Evolutionary conservation across 2,888 invertebrate genomes (phyloP), one percentile per base, ranked within the genome.

Genomic region (Loripinus fragilis): DNA sequence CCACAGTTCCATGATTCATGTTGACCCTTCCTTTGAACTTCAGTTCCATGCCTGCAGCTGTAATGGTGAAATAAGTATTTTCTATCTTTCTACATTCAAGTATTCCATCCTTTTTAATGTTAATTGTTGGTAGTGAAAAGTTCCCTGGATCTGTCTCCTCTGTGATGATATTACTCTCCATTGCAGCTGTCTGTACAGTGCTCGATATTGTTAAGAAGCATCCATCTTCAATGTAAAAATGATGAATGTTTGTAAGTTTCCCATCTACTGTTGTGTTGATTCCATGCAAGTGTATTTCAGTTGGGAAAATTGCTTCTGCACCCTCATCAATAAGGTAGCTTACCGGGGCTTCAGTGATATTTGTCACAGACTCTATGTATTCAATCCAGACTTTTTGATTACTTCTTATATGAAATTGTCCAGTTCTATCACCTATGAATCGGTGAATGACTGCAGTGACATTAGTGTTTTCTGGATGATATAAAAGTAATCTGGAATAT

Each of bases 291-390:
- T 88, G 88, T 2, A 89, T 87, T 60, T 90, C 90, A 7, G 90
- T 88, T 33, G 90, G 90, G 60, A 90, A 83, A n/a, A 90, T 70
- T 2, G 89, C 50, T 67, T 89, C 88, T 30, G 86, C 85, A 15
- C 79, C 86, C 55, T 86, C 33, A 69, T 90, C 90, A 55, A 89
- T 87, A 33, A 87, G 85, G 78, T 85, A 90, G 69, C 90, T 88
- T 17, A 90, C 86, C 0, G 90, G 90, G 2, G 90, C 90, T 74
- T 90, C 90, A 10, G 90, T 90, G 0, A 84, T 71, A 73, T 90
- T 90, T 30, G 78, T 80, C n/a, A 83, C 73, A 1, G 89, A 90
- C 45, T 88, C 90, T 1, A 89, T 80, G 71, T 88, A 88, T 55
- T 90, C 90, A 1, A 86, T 76, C 60, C 74, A 82, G 5, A 87